A percentile compares a stretch with the other conserved stretches of the same genome.
These are phyloP conservation scores for Drosophila varians DNA, from an alignment of 1,140 invertebrate genomes.

Conservation along the genomic window DNA sequence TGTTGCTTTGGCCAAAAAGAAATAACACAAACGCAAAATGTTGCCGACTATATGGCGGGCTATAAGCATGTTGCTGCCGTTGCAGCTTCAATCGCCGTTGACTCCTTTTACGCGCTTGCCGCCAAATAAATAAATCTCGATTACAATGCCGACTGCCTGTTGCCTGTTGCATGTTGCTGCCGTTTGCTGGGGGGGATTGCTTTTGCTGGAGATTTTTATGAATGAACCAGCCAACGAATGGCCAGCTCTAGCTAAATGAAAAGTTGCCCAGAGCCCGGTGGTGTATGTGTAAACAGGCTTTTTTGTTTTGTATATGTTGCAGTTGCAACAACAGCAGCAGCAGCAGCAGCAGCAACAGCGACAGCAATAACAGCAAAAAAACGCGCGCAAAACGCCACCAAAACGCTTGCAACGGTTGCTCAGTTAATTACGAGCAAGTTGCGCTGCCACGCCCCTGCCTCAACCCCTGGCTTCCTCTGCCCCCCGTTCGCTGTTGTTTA, in stretches of 20 bases:
- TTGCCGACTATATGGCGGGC: conserved; percentile 43
- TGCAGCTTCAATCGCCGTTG: conserved; percentile 47
- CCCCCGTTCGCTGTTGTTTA: conserved; percentile 33
- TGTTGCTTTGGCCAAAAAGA: conserved; percentile 69
- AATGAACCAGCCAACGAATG: conserved; percentile 76
- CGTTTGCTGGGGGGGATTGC: too few relatives aligned
- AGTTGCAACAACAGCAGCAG: not conserved
- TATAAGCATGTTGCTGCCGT: conserved; percentile 42
- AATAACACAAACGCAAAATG: conserved; percentile 67
- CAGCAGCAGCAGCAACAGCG: conserved; percentile 32
- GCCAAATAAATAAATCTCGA: conserved; percentile 77
- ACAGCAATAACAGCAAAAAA: conserved; percentile 26
- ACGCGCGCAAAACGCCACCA: conserved; percentile 30
- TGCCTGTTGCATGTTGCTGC: conserved; percentile 30
- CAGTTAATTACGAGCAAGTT: conserved; percentile 53
- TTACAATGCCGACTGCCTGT: conserved; percentile 48
- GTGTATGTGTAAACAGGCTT: conserved; percentile 26
- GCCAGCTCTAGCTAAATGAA: conserved; percentile 57
- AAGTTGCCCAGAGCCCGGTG: conserved; percentile 21
- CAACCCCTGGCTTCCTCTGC: not conserved
- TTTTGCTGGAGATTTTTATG: conserved; percentile 66
- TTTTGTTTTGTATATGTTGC: conserved; percentile 5
- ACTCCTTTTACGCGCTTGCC: conserved; percentile 72
- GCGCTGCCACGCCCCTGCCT: conserved; percentile 23
- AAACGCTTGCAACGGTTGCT: conserved; percentile 15